Base-by-base conservation (phyloP, 92 coral and sea anemone genomes). In the Zoanthus sociatus region DNA sequence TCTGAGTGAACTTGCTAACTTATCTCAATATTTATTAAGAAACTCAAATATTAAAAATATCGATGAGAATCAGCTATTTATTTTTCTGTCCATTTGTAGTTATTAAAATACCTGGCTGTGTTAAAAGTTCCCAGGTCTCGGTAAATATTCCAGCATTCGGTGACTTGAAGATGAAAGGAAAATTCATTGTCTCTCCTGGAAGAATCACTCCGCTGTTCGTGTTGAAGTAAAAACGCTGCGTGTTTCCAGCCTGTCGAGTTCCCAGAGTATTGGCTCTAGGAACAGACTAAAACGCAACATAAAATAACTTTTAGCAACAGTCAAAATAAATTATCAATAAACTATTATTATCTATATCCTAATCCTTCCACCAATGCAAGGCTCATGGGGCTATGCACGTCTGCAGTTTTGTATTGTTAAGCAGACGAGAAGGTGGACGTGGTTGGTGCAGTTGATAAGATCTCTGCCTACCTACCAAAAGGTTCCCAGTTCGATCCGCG, bases 191-290 rank as follows among this genome's bases (percentile, higher is more conserved):
- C 82, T 97, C 99, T 6, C 99, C 99, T 4, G 99, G 99, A 0
- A 97, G 95, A 84, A 97, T 97, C 75, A 97, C 99, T 2, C 98
- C 98, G 47, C 98, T 97, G 89, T 95, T 97, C 26, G 95, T 93
- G 78, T 97, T 95, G 77, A 97, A 97, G 92, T 97, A 97, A 81
- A 97, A 97, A 14, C 99, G 95, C 33, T 94, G 99, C 21, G 94
- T 87, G 15, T 86, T 74, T 0, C 98, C 99, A 45, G 99, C 98
- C 37, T 93, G 92, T 50, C 88, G 92, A 31, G 98, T 95, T 12
- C 99, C 98, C 15, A 97, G 92, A 8, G 87, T 93, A 84, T 95
- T 95, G 63, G 88, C 87, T 56, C 83, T 90, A 42, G 94, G 98
- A 45, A 95, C 87, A 73, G 92, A 87, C 99, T 97, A 88, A 47